These are phyloP conservation scores for Drosophila malerkotliana DNA, from an alignment of 1,140 invertebrate genomes.

Conservation along the genomic window DNA sequence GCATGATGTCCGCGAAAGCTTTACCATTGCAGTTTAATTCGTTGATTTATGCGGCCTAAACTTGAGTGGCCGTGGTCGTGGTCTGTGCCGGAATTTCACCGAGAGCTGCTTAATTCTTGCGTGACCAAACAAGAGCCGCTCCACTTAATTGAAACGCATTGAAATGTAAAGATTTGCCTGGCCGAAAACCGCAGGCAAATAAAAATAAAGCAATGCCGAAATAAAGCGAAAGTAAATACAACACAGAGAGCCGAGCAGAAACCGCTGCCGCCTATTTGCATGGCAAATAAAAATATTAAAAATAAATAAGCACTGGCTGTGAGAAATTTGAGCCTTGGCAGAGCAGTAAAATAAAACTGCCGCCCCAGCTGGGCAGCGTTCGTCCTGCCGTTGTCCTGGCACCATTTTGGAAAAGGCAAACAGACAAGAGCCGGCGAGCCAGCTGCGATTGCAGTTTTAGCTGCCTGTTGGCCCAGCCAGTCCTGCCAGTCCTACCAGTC, in stretches of 20 bases:
- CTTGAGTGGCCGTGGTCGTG: constrained; percentile 1
- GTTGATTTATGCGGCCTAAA: constrained; percentile 38
- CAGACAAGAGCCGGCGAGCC: constrained; percentile 25
- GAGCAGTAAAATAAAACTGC: constrained; percentile 4
- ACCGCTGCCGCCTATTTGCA: constrained; percentile 52
- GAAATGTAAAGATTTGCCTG: constrained; percentile 61
- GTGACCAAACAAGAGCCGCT: constrained; percentile 37
- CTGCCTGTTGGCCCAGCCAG: constrained; percentile 32
- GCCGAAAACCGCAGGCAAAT: constrained; percentile 54
- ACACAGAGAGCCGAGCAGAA: not conserved
- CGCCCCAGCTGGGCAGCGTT: constrained; percentile 24
- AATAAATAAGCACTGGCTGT: constrained; percentile 63
- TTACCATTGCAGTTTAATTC: constrained; percentile 24
- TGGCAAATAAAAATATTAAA: constrained; percentile 76
- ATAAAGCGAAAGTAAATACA: constrained; percentile 29
- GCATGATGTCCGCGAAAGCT: not conserved
- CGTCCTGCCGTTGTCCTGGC: not conserved
- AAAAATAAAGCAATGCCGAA: constrained; percentile 52
- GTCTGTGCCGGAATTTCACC: constrained; percentile 4
- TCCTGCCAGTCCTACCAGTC: constrained; percentile 15
- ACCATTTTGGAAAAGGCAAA: constrained; percentile 14
- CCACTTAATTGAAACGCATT: constrained; percentile 73
- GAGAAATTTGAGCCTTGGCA: constrained; percentile 48
- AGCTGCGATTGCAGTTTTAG: constrained; percentile 77
- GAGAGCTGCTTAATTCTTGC: constrained; percentile 35